These are phyloP conservation scores for Masnerella sp. DNA, from an alignment of 2,888 invertebrate species.

Conservation along the genomic window DNA sequence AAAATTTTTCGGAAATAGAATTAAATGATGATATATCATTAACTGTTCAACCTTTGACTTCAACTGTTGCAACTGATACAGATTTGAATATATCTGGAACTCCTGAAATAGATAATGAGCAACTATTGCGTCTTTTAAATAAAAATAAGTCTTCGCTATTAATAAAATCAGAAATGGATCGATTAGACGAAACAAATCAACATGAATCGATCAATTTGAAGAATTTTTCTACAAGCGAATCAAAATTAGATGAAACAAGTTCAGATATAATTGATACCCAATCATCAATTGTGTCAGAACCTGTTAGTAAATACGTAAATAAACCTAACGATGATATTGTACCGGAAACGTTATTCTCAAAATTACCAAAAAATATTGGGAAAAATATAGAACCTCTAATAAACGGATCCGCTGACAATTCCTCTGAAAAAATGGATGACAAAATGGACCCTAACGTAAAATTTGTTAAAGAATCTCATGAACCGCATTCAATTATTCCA, in stretches of 20 bases:
- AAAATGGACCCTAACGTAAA: conserved; percentile 36
- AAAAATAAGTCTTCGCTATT: conserved; percentile 21
- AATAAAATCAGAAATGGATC: background rate
- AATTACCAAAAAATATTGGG: conserved; percentile 68
- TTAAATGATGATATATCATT: conserved; percentile 7
- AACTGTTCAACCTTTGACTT: conserved; percentile 38
- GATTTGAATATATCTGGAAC: conserved; percentile 12
- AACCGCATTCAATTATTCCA: conserved; percentile 66
- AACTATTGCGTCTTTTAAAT: conserved; percentile 42
- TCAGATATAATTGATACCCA: conserved; percentile 66
- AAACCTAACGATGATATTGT: conserved; percentile 66
- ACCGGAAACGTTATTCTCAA: conserved; percentile 64
- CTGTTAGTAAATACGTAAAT: conserved; percentile 62
- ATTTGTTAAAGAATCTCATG: conserved; percentile 42
- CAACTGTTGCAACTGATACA: conserved; percentile 9
- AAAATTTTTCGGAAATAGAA: background rate
- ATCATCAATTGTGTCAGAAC: conserved; percentile 68
- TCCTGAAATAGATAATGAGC: conserved; percentile 51
- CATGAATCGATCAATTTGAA: conserved; percentile 7
- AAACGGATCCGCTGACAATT: conserved; percentile 56
- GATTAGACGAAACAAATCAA: conserved; percentile 6
- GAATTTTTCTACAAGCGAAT: conserved; percentile 14
- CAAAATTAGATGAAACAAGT: background rate
- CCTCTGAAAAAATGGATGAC: conserved; percentile 63
- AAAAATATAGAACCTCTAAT: conserved; percentile 67